A percentile compares a stretch with the other conserved stretches of the same genome.
phyloP scores from a whole-genome alignment of 2,113 vertebrate genomes.

The Anarhynchus alexandrinus region DNA sequence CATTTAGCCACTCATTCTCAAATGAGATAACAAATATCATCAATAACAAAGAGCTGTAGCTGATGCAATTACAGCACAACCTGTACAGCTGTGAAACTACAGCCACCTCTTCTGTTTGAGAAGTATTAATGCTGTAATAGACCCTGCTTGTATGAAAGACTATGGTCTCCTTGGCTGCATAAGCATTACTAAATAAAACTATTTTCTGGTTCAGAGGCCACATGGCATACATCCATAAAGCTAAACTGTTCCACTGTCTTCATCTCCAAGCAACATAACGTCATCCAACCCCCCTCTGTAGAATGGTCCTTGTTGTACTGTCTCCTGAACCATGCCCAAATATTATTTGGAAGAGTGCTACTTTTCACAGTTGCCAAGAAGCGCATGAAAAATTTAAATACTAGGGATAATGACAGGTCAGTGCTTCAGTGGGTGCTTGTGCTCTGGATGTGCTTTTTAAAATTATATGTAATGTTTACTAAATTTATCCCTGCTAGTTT shows the following conservation, averaged over 20 bases:
- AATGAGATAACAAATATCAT: background rate
- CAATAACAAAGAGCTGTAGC: background rate
- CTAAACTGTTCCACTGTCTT: background rate
- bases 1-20: background rate
- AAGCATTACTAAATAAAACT: background rate
- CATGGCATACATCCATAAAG: background rate
- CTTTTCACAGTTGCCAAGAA: background rate
- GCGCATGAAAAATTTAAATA: background rate
- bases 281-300: background rate
- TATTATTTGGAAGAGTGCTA: background rate
- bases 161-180: background rate
- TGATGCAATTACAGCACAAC: background rate
- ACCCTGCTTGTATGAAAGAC: background rate
- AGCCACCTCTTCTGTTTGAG: background rate
- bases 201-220: background rate
- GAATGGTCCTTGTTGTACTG: background rate
- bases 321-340: background rate
- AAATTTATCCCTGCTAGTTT: background rate
- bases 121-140: background rate
- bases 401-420: background rate
- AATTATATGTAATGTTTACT: background rate
- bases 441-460: background rate
- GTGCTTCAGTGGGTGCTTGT: background rate
- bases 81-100: background rate
- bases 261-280: background rate